Base-by-base conservation (phyloP, 2,113 vertebrate genomes). In the Lampris incognitus region DNA sequence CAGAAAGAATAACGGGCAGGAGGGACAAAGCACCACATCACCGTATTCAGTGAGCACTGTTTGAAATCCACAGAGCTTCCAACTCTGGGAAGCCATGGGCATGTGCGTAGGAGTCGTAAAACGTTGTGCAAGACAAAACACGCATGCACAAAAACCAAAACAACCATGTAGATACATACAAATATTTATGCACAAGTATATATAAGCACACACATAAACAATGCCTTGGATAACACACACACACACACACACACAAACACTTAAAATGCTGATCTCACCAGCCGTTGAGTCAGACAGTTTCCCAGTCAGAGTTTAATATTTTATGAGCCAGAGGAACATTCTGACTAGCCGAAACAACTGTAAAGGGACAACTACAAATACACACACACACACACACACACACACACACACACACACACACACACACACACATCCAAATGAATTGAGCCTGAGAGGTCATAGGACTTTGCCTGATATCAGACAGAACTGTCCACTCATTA, bases 11-110 rank as follows among this genome's bases (percentile, higher is more conserved):
- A 70, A 52, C 60, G 42, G 51, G 48, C 64, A 70, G 39, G 10
- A 9, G 50, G 60, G 49, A 70, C 67, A 70, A 66, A 61, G 42
- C 56, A 49, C 62, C 51, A 1, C 37, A 86, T 86, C 68, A 66
- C 9, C 80, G 85, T 82, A 81, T 78, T 84, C 55, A 87, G 51
- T 81, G 44, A 77, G 54, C 24, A 36, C 11, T 42, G 75, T 39
- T 38, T 72, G 49, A 78, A 72, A 51, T 68, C 56, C 48, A 50
- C 39, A 46, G 66, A 70, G 56, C 60, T 11, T 38, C 44, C 39
- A 46, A 42, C 36, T 41, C 72, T 4, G 6, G 51, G 61, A 74
- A 55, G 46, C 69, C 57, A 86, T 85, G 73, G 79, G 75, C 70
- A 88, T 86, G 74, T 55, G 64, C 82, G 87, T 87, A 24, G 0